phyloP scores from a whole-genome alignment of 2,888 invertebrate species.

The Oxyteleia sp. region DNA sequence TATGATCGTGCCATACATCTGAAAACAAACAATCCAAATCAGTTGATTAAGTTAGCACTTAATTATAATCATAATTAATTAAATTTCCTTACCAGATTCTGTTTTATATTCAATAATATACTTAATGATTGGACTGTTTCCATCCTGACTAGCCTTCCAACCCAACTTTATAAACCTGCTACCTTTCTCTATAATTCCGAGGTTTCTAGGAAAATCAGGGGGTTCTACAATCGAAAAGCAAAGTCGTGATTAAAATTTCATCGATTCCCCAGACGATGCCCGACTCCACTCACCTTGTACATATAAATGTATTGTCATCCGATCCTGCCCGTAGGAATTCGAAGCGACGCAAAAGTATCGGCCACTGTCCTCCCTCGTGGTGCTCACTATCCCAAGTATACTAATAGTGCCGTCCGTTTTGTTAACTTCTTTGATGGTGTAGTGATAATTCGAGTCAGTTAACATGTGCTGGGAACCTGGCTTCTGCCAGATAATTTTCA shows the following conservation, averaged over 20 bases:
- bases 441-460: constrained; percentile 85
- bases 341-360: constrained; percentile 95
- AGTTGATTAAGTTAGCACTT: neutral
- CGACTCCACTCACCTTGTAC: constrained; percentile 91
- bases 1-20: constrained; percentile 95
- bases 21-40: constrained; percentile 77
- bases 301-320: constrained; percentile 96
- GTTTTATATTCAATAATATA: constrained; percentile 97
- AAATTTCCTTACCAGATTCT: constrained; percentile 90
- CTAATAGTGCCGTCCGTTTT: constrained; percentile 92
- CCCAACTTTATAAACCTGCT: constrained; percentile 94
- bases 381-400: constrained; percentile 94
- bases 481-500: constrained; percentile 94
- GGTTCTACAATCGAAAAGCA: constrained; percentile 89
- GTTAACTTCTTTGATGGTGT: constrained; percentile 84
- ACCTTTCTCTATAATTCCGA: constrained; percentile 94
- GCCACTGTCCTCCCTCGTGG: constrained; percentile 96
- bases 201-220: constrained; percentile 96
- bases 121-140: constrained; percentile 95
- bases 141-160: constrained; percentile 96
- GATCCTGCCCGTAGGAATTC: constrained; percentile 96
- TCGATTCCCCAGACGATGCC: no score
- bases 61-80: neutral
- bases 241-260: neutral
- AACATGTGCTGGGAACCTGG: constrained; percentile 89